phyloP scores from a whole-genome alignment of 1,140 invertebrate species.

The Listronotus bonariensis region DNA sequence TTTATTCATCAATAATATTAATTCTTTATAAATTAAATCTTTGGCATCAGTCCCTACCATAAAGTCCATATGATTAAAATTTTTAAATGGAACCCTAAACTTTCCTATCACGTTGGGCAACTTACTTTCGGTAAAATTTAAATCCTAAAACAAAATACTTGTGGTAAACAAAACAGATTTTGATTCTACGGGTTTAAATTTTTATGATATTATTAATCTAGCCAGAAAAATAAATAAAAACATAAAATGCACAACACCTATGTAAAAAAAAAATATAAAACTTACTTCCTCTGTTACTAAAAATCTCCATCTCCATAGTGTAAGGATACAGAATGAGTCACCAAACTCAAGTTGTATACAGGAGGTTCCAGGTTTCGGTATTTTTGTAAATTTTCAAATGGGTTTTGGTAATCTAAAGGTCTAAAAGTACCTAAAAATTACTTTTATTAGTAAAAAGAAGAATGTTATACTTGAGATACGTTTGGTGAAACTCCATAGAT shows the following conservation, averaged over 20 bases:
- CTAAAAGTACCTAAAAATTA: conserved; percentile 40
- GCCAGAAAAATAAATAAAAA: too few species aligned
- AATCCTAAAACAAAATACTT: conserved; percentile 59
- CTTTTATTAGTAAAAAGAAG: neutral
- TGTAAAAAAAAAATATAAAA: too few species aligned
- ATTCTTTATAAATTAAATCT: conserved; percentile 62
- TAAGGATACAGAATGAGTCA: conserved; percentile 67
- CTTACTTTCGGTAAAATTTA: conserved; percentile 59
- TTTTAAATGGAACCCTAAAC: conserved; percentile 59
- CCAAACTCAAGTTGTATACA: conserved; percentile 63
- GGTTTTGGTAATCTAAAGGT: conserved; percentile 37
- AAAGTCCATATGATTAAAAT: conserved; percentile 76
- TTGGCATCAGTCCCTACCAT: conserved; percentile 66
- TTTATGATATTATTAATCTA: too few species aligned
- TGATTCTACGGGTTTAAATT: too few species aligned
- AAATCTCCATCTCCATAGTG: conserved; percentile 67
- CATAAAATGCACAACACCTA: too few species aligned
- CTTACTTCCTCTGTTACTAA: conserved; percentile 59
- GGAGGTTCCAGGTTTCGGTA: conserved; percentile 57
- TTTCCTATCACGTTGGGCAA: conserved; percentile 58
- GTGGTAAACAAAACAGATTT: too few species aligned
- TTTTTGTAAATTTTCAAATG: conserved; percentile 30
- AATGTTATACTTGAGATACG: neutral
- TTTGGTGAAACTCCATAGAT: neutral
- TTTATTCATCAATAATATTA: conserved; percentile 50